A percentile compares a stretch with the other conserved stretches of the same genome.
Conservation (phyloP, 2,888 invertebrate genomes). For the Ormia ochracea region DNA sequence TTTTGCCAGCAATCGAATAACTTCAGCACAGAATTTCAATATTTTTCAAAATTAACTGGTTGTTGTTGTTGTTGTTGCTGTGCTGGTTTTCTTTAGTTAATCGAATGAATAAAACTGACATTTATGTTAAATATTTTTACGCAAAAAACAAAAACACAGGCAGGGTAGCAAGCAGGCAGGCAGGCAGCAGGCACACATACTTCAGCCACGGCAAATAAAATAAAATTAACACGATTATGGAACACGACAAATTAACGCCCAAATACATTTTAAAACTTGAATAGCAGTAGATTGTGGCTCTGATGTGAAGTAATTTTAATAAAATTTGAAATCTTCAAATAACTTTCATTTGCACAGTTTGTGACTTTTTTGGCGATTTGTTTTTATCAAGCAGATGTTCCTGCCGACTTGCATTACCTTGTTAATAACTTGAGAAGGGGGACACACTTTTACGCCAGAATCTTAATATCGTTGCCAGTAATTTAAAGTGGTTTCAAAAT, state of each 20-base stretch:
- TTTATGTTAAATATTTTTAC: constrained; percentile 41
- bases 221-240: constrained; percentile 37
- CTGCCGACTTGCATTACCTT: no score
- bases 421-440: no score
- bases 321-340: no score
- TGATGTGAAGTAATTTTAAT: constrained; percentile 29
- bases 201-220: not conserved
- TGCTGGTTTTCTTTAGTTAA: constrained; percentile 32
- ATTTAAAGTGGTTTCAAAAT: no score
- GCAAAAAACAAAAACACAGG: not conserved
- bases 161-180: no score
- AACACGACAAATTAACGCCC: constrained; percentile 56
- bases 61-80: constrained; percentile 24
- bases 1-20: constrained; percentile 19
- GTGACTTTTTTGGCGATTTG: not conserved
- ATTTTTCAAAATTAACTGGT: constrained; percentile 47
- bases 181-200: not conserved
- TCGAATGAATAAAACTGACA: constrained; percentile 57
- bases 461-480: no score
- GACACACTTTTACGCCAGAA: no score
- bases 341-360: constrained; percentile 45
- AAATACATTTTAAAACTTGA: constrained; percentile 19
- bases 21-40: constrained; percentile 12
- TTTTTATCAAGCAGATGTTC: not conserved
- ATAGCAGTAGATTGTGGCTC: not conserved